A percentile compares a stretch with the other conserved stretches of the same genome.
phyloP scores from a whole-genome alignment of 2,888 invertebrate genomes.

The Seira sanloemensis region DNA sequence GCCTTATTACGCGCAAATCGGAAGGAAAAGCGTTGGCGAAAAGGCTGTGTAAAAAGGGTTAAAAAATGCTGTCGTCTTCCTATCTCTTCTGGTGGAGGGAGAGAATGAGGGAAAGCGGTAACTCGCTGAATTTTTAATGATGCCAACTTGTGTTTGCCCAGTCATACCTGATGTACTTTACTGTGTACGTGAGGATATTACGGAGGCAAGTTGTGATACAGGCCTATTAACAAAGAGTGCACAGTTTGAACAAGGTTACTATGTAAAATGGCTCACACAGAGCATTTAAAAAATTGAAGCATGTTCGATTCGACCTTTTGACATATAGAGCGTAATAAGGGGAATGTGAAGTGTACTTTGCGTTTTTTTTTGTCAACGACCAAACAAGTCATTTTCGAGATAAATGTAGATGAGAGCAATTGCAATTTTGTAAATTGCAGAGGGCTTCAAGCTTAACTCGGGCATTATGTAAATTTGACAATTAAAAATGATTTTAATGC shows the following conservation, averaged over 20 bases:
- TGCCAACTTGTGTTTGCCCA: background rate
- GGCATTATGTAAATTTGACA: too few relatives aligned
- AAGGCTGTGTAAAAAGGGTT: too few relatives aligned
- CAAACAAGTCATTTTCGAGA: too few relatives aligned
- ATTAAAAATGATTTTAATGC: too few relatives aligned
- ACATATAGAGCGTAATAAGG: too few relatives aligned
- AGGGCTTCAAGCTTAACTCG: too few relatives aligned
- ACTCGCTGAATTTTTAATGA: background rate
- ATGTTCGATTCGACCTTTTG: background rate
- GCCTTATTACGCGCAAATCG: too few relatives aligned
- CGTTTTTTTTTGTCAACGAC: too few relatives aligned
- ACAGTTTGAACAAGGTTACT: background rate
- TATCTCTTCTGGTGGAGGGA: background rate
- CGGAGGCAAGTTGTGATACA: background rate
- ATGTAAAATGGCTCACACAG: slow-evolving; percentile 1
- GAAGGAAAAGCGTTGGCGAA: background rate
- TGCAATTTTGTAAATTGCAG: too few relatives aligned
- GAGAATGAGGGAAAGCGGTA: background rate
- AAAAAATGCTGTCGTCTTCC: background rate
- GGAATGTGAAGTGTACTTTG: too few relatives aligned
- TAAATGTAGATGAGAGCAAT: too few relatives aligned
- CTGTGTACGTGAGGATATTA: too few relatives aligned
- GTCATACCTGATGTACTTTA: background rate
- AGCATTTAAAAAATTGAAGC: background rate
- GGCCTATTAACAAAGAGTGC: background rate